phyloP scores from a whole-genome alignment of 2,797 vertebrate genomes.

The Crocodylus rhombifer region DNA sequence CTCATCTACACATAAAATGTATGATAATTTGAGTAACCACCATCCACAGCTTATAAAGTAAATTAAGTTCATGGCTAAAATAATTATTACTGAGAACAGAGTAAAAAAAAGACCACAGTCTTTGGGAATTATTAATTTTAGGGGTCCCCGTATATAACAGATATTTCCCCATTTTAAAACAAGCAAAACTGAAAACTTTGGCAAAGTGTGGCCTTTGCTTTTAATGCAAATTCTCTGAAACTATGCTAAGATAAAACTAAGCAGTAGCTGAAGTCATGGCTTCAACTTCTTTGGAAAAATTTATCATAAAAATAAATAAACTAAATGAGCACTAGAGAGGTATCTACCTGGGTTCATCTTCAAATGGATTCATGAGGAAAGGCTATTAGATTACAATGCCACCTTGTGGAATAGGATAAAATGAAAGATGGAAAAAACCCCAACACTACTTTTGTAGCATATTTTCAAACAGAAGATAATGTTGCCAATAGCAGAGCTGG shows the following conservation, averaged over 20 bases:
- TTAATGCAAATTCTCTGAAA: not conserved
- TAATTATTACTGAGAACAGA: not conserved
- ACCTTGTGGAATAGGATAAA: slow-evolving; percentile 71
- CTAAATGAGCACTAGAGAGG: not conserved
- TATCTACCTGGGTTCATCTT: not conserved
- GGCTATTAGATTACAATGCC: slow-evolving; percentile 68
- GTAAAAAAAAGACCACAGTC: slow-evolving; percentile 12
- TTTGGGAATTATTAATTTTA: slow-evolving; percentile 53
- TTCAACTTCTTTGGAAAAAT: not conserved
- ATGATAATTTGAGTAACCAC: slow-evolving; percentile 15
- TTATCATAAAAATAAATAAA: not conserved
- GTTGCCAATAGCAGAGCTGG: accelerated
- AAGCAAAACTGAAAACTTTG: not conserved
- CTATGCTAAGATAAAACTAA: not conserved
- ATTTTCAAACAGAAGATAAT: not conserved
- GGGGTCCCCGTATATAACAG: slow-evolving; percentile 39
- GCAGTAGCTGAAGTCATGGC: accelerated
- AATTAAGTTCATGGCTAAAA: slow-evolving; percentile 58
- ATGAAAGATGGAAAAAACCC: not conserved
- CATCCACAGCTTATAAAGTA: slow-evolving; percentile 31
- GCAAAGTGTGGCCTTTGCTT: not conserved
- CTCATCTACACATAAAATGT: not conserved
- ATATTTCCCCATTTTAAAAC: slow-evolving; percentile 21
- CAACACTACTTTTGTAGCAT: accelerated
- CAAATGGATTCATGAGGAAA: not conserved